phyloP scores from a whole-genome alignment of 2,888 invertebrate genomes.

The Odontothrips loti region DNA sequence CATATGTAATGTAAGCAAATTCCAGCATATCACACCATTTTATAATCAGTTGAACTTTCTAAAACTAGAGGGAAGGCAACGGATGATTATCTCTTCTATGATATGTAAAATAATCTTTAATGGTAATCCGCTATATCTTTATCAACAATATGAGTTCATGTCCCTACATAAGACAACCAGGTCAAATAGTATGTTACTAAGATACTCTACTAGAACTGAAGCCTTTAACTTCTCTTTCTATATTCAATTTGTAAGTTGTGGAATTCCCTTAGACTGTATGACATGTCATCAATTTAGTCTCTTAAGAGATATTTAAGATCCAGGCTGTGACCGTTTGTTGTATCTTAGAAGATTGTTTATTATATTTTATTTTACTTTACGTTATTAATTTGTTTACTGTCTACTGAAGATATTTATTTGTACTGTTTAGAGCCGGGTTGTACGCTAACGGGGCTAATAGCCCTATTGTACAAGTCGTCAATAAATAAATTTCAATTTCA shows the following conservation, averaged over 20 bases:
- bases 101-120: background rate
- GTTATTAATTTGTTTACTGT: background rate
- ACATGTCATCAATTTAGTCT: background rate
- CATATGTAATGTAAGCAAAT: background rate
- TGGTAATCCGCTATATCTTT: background rate
- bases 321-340: background rate
- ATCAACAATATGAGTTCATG: background rate
- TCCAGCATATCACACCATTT: background rate
- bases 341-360: background rate
- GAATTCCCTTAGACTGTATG: background rate
- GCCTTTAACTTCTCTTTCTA: background rate
- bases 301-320: background rate
- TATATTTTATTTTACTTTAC: background rate
- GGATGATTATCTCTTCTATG: background rate
- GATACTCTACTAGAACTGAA: background rate
- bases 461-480: background rate
- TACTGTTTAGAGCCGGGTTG: background rate
- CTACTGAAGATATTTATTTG: background rate
- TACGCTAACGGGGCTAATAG: background rate
- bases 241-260: background rate
- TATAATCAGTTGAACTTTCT: background rate
- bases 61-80: background rate
- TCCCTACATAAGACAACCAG: background rate
- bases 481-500: background rate
- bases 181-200: background rate